phyloP scores from a whole-genome alignment of 2,797 vertebrate species.

The Characodon lateralis region DNA sequence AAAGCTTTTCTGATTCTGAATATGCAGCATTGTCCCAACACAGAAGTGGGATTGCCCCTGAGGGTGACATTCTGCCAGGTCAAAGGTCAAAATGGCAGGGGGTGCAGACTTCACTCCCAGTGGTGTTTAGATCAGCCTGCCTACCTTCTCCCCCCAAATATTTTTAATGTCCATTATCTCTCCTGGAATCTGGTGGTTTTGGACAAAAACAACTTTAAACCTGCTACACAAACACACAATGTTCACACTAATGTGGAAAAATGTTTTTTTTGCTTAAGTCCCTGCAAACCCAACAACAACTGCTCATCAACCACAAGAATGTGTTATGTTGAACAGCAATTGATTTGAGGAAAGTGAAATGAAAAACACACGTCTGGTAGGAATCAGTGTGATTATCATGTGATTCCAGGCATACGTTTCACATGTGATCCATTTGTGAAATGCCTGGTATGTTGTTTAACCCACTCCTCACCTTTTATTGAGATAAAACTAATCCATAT shows the following conservation, averaged over 20 bases:
- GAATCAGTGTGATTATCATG: slow-evolving; percentile 23
- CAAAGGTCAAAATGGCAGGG: slow-evolving; percentile 71
- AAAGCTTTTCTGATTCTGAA: too few relatives aligned
- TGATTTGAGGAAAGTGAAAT: slow-evolving; percentile 1
- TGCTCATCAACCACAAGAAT: slow-evolving; percentile 18
- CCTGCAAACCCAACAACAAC: background rate
- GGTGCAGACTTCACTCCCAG: slow-evolving; percentile 67
- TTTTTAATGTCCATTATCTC: slow-evolving; percentile 23
- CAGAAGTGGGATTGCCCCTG: slow-evolving; percentile 61
- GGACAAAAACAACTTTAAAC: slow-evolving; percentile 33
- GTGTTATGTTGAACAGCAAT: background rate
- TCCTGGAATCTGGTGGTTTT: slow-evolving; percentile 12
- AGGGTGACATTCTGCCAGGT: slow-evolving; percentile 68
- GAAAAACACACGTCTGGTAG: slow-evolving; percentile 9
- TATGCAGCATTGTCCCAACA: slow-evolving; percentile 72
- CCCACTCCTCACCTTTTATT: background rate
- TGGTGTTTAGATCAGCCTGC: slow-evolving; percentile 41
- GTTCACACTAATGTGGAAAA: slow-evolving; percentile 29
- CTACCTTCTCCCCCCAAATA: slow-evolving; percentile 3
- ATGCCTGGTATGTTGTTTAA: background rate
- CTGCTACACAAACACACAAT: slow-evolving; percentile 13
- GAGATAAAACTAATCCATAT: background rate
- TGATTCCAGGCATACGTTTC: slow-evolving; percentile 24
- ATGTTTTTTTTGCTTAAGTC: slow-evolving; percentile 13
- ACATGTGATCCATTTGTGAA: slow-evolving; percentile 25